Evolutionary conservation across 2,888 invertebrate genomes (phyloP).

Genomic region (Apotomis turbidana): DNA sequence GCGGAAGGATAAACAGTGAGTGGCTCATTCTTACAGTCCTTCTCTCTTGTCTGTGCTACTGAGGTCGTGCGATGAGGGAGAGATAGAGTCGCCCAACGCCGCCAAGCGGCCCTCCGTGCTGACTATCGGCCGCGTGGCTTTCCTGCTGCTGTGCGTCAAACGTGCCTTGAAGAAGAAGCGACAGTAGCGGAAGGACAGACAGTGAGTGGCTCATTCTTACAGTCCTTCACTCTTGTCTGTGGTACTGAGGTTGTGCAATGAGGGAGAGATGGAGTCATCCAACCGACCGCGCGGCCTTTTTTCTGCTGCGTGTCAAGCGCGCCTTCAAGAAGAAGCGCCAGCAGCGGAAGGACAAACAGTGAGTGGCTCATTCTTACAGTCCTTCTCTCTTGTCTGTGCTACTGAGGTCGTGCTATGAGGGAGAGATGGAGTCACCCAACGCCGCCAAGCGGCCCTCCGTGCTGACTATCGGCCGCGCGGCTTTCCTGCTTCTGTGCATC

Average conservation of each 20-base stretch:
- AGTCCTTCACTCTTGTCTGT: too few relatives aligned
- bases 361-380: constrained; percentile 66
- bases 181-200: constrained; percentile 93
- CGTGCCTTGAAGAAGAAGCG: constrained; percentile 96
- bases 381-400: too few relatives aligned
- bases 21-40: constrained; percentile 48
- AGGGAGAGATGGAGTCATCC: too few relatives aligned
- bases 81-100: constrained; percentile 77
- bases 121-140: constrained; percentile 84
- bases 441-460: too few relatives aligned
- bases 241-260: too few relatives aligned
- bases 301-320: too few relatives aligned
- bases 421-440: too few relatives aligned
- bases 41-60: constrained; percentile 47
- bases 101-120: constrained; percentile 86
- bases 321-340: constrained; percentile 96
- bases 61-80: constrained; percentile 81
- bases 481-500: too few relatives aligned
- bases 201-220: constrained; percentile 82
- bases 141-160: constrained; percentile 93
- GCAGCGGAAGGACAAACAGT: constrained; percentile 94
- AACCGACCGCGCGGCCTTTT: too few relatives aligned
- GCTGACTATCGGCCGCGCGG: too few relatives aligned
- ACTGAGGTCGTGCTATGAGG: too few relatives aligned
- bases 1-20: constrained; percentile 93